Evolutionary conservation across 2,888 invertebrate genomes (phyloP), one percentile per base, ranked within the genome.

Genomic region (Drosophila kokeensis): DNA sequence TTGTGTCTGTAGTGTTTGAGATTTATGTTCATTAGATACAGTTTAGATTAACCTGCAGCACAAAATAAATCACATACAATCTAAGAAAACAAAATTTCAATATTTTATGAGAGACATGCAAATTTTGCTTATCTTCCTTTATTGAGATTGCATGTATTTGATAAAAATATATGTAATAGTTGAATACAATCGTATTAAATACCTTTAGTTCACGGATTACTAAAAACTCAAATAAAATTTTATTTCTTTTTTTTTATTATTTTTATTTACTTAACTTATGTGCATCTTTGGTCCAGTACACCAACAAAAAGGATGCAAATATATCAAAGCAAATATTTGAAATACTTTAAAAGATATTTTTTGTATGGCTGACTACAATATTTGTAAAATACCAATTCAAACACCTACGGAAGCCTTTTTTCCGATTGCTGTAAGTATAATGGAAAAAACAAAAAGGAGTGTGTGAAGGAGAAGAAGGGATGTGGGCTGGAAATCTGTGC

Each of bases 11-110:
- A 18, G 38, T n/a, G 27, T 32, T 29, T n/a, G 6, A 52, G 58
- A 77, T 79, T 74, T 74, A 74, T 69, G 55, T 45, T n/a, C 38
- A 18, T 45, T 13, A 4, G 13, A 53, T 21, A 36, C 18, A 32
- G 15, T n/a, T 49, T 18, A 29, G 62, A 76, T 79, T 24, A 34
- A 29, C 24, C 11, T 30, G 30, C 5, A 2, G 15, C n/a, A 4
- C 8, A 10, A 42, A 27, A 73, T 67, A 73, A 73, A 67, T 73
- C 57, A 40, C 40, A 3, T 0, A 13, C 15, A 15, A 50, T 60
- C 38, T 48, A 1, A 2, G 2, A 8, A 8, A 7, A 30, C 7
- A 50, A 34, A 13, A 24, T 34, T 24, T 7, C 7, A 24, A 27
- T 32, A 29, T 38, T 15, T 42, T 29, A 42, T 27, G 21, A 34